These are phyloP conservation scores for Catonia carolina DNA, from an alignment of 2,888 invertebrate genomes.

Conservation along the genomic window DNA sequence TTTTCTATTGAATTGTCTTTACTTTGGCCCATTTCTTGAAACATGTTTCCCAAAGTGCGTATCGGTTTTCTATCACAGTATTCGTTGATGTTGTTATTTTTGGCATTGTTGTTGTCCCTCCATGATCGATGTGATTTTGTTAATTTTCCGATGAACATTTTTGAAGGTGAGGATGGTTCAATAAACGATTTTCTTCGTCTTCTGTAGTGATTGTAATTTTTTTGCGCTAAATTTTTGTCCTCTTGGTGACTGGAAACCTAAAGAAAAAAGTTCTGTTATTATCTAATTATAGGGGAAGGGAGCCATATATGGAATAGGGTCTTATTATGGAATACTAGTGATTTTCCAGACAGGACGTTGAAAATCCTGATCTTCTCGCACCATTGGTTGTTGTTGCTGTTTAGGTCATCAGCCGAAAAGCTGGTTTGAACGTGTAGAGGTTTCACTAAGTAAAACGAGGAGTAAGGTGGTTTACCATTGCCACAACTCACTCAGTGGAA, in stretches of 20 bases:
- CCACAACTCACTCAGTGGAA: too few relatives aligned
- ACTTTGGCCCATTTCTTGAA: background rate
- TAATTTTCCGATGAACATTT: conserved; percentile 8
- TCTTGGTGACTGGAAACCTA: background rate
- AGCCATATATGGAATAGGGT: too few relatives aligned
- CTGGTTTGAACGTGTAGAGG: too few relatives aligned
- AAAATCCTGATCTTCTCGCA: too few relatives aligned
- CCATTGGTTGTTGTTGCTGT: too few relatives aligned
- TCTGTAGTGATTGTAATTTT: background rate
- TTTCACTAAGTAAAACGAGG: too few relatives aligned
- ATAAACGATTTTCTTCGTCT: background rate
- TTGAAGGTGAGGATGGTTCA: background rate
- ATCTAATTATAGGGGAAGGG: background rate
- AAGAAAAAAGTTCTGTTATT: background rate
- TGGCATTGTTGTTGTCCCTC: conserved; percentile 1
- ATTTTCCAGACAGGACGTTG: too few relatives aligned
- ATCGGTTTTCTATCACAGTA: background rate
- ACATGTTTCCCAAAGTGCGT: background rate
- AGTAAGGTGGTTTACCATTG: too few relatives aligned
- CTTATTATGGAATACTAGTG: too few relatives aligned
- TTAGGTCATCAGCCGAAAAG: too few relatives aligned
- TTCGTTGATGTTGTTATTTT: conserved; percentile 10
- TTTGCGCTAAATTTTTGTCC: background rate
- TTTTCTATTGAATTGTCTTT: background rate
- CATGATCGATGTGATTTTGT: conserved; percentile 9